A percentile compares a stretch with the other conserved stretches of the same genome.
These are phyloP conservation scores for Latrodectus elegans DNA, from an alignment of 2,888 invertebrate genomes.

Conservation along the genomic window DNA sequence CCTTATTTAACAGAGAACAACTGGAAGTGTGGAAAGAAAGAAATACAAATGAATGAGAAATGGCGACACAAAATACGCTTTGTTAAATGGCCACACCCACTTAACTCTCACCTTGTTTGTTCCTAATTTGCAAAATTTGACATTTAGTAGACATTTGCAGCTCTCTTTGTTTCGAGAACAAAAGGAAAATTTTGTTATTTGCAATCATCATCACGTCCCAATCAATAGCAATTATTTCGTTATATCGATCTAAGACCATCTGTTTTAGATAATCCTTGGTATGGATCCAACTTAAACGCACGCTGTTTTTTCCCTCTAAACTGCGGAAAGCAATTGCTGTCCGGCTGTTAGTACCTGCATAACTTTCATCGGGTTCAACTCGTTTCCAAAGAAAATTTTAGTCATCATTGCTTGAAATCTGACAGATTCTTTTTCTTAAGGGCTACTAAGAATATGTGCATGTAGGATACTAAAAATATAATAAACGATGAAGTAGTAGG, in stretches of 20 bases:
- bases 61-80: background rate
- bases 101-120: background rate
- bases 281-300: constrained; percentile 18
- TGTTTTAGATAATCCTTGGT: constrained; percentile 7
- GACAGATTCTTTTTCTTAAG: constrained; percentile 30
- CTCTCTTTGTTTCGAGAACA: background rate
- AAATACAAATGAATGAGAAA: background rate
- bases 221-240: background rate
- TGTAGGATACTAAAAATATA: constrained; percentile 30
- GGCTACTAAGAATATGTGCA: constrained; percentile 18
- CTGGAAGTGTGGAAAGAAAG: background rate
- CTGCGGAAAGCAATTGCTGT: constrained; percentile 8
- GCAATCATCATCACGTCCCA: background rate
- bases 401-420: constrained; percentile 14
- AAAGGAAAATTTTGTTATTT: background rate
- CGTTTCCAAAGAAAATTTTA: constrained; percentile 30
- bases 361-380: constrained; percentile 23
- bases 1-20: background rate
- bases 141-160: background rate
- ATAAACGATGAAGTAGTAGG: constrained; percentile 16
- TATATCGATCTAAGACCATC: constrained; percentile 7
- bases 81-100: background rate
- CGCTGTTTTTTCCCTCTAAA: background rate
- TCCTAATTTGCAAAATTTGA: background rate
- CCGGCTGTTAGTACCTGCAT: constrained; percentile 28